Evolutionary conservation across 2,113 vertebrate species (phyloP).

Genomic region (Falcunculus frontatus): DNA sequence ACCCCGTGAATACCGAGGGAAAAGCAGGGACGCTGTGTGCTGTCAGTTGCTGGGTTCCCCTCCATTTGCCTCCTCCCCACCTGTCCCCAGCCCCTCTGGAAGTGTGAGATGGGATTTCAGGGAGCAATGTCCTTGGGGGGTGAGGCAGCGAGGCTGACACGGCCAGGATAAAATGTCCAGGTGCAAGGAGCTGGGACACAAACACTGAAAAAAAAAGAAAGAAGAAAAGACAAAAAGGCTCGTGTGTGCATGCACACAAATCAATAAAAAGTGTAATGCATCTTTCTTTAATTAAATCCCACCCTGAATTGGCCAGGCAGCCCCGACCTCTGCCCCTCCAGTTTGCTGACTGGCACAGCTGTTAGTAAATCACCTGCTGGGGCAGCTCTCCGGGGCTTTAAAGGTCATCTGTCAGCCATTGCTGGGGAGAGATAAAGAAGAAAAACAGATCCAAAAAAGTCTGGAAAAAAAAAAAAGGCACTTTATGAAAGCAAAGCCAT

Average conservation of each 20-base stretch:
- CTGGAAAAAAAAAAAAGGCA: neutral
- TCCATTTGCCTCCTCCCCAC: neutral
- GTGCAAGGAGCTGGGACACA: neutral
- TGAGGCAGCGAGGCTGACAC: neutral
- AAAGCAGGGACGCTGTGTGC: rapidly evolving
- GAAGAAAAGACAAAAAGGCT: neutral
- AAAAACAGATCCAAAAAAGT: conserved; percentile 44
- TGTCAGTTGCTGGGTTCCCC: neutral
- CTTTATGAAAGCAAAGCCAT: neutral
- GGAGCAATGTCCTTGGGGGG: rapidly evolving
- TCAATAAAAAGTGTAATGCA: conserved; percentile 44
- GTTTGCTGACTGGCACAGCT: conserved; percentile 64
- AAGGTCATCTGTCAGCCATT: conserved; percentile 64
- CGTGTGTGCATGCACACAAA: rapidly evolving
- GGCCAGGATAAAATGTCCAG: conserved; percentile 23
- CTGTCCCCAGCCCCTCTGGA: conserved; percentile 23
- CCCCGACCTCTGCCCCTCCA: conserved; percentile 5
- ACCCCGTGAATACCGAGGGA: neutral
- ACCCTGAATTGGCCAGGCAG: neutral
- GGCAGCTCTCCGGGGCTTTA: neutral
- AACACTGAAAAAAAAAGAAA: neutral
- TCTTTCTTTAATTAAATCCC: conserved; percentile 64
- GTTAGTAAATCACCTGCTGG: conserved; percentile 67
- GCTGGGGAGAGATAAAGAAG: conserved; percentile 47
- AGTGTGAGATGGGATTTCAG: conserved; percentile 31